Evolutionary conservation across 2,113 vertebrate genomes (phyloP).

Genomic region (Crypturellus undulatus): DNA sequence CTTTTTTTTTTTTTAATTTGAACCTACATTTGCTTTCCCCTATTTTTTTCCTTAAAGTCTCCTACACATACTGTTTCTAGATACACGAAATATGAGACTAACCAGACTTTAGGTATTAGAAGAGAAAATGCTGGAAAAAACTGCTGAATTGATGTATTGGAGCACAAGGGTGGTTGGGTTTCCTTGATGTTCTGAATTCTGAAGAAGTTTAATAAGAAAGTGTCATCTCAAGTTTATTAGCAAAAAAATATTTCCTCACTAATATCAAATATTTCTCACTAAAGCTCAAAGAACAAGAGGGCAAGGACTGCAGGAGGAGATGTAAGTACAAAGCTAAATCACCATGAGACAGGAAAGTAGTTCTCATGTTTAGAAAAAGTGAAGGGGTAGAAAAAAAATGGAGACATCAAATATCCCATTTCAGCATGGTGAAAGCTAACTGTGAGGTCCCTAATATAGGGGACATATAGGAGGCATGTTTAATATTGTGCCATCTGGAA

Average conservation of each 20-base stretch:
- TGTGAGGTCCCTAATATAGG: neutral
- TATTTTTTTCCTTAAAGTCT: neutral
- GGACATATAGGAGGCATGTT: neutral
- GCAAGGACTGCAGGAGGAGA: neutral
- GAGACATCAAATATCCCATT: neutral
- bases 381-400: neutral
- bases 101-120: neutral
- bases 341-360: neutral
- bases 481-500: neutral
- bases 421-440: neutral
- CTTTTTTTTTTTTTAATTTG: neutral
- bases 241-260: neutral
- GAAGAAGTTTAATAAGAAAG: neutral
- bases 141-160: neutral
- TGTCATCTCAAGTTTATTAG: neutral
- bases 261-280: neutral
- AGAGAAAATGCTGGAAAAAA: neutral
- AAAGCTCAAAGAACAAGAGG: neutral
- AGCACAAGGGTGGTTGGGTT: rapidly evolving
- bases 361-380: neutral
- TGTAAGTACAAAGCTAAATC: neutral
- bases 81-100: neutral
- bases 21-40: neutral
- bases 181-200: neutral
- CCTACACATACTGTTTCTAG: neutral